Conservation (phyloP, 2,797 vertebrate species). For the Esox lucius region DNA sequence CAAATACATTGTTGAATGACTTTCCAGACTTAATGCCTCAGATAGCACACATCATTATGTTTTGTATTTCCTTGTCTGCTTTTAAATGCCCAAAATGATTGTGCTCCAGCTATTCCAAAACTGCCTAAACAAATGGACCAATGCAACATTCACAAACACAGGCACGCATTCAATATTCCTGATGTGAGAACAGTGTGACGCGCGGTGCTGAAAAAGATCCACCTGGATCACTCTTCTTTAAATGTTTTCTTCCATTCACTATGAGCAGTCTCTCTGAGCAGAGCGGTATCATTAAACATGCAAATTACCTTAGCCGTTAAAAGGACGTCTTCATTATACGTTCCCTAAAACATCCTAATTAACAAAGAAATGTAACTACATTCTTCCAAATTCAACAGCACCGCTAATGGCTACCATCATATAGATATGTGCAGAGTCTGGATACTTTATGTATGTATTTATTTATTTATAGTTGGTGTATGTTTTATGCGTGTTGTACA, state of each 20-base stretch:
- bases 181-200: too few species aligned
- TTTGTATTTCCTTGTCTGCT: too few species aligned
- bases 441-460: background rate
- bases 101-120: too few species aligned
- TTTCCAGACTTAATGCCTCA: too few species aligned
- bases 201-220: background rate
- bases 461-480: slow-evolving; percentile 5
- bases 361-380: background rate
- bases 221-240: background rate
- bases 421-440: background rate
- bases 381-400: background rate
- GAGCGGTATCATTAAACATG: slow-evolving; percentile 24
- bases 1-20: too few species aligned
- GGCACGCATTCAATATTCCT: too few species aligned
- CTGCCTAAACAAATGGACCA: too few species aligned
- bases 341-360: slow-evolving; percentile 15
- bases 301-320: slow-evolving; percentile 32
- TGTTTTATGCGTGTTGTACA: background rate
- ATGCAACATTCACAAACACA: too few species aligned
- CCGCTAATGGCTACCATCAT: slow-evolving; percentile 1
- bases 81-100: too few species aligned
- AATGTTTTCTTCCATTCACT: background rate
- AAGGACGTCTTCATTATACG: slow-evolving; percentile 19
- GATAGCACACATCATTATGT: too few species aligned
- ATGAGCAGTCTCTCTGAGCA: background rate